These are phyloP conservation scores for Apamea crenata DNA, from an alignment of 2,888 invertebrate genomes.

Conservation along the genomic window DNA sequence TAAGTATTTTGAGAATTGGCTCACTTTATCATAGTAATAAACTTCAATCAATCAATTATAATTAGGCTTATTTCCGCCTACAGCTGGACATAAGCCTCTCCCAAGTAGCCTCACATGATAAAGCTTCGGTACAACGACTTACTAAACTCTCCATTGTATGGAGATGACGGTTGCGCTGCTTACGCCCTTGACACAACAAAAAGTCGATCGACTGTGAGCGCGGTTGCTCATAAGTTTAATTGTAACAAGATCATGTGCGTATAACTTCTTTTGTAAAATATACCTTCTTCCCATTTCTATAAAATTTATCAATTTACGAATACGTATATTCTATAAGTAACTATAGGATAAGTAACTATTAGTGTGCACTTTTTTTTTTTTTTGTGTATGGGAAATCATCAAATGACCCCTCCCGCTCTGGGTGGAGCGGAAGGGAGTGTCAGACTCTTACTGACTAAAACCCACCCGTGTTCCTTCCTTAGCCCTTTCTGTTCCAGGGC, in stretches of 20 bases:
- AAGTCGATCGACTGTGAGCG: constrained; percentile 18
- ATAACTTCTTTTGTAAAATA: neutral
- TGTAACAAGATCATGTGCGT: constrained; percentile 24
- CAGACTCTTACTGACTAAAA: too few relatives aligned
- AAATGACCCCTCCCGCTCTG: too few relatives aligned
- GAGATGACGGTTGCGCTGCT: constrained; percentile 26
- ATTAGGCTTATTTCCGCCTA: neutral
- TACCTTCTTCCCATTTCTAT: neutral
- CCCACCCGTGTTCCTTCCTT: too few relatives aligned
- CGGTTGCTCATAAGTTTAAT: constrained; percentile 32
- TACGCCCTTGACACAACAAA: constrained; percentile 35
- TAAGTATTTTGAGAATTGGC: neutral
- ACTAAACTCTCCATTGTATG: constrained; percentile 43
- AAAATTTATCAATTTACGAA: neutral
- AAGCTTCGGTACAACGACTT: constrained; percentile 11
- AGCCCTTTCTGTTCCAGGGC: too few relatives aligned
- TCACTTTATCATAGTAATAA: neutral
- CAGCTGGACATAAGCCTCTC: neutral
- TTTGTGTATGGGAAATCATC: too few relatives aligned
- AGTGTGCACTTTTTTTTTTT: too few relatives aligned
- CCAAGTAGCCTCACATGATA: neutral
- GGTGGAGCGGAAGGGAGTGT: too few relatives aligned
- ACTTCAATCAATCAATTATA: neutral
- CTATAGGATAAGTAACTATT: neutral
- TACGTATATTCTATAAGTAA: neutral